Evolutionary conservation across 1,140 invertebrate genomes (phyloP), one percentile per base, ranked within the genome.

Genomic region (Goniozus legneri): DNA sequence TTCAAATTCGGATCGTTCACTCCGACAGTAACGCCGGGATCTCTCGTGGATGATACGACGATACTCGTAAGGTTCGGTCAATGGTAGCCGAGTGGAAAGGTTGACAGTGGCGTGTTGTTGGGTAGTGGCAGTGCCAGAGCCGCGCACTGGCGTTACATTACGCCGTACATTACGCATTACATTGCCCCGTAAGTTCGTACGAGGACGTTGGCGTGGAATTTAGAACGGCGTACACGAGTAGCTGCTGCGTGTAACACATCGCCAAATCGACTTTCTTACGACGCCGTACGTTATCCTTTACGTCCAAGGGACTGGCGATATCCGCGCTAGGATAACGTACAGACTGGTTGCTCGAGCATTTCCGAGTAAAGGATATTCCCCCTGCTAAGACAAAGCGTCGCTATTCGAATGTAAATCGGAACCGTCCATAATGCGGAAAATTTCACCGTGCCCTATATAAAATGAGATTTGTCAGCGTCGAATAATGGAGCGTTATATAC

Each of bases 241-340:
- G 43, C 19, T 39, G 10, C 21, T 41, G 33, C 51, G 20, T 52
- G 45, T 60, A 60, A 60, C 58, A 47, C 59, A 60, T 62, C 58
- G 59, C 57, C 57, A 60, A 62, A 62, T 62, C 59, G 59, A 60
- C 59, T 61, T 60, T 62, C 59, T 58, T 60, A 60, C 54, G 59
- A 58, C 40, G 36, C 40, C 10, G 34, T 58, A 58, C 39, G 56
- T 58, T 58, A 58, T 58, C 56, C 51, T 58, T 54, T 58, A 58
- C 54, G 56, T 50, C 45, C 12, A 18, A 3, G 24, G 31, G 35
- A 20, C 44, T 30, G 37, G 40, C 49, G 46, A 42, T 38, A 34
- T 38, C 21, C 38, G 56, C 34, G 46, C 34, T n/a, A 46, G 50
- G 38, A 58, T 58, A 58, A 58, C 50, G 50, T 58, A 58, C 50